phyloP scores from a whole-genome alignment of 2,113 vertebrate genomes.

The Phoenicopterus ruber region DNA sequence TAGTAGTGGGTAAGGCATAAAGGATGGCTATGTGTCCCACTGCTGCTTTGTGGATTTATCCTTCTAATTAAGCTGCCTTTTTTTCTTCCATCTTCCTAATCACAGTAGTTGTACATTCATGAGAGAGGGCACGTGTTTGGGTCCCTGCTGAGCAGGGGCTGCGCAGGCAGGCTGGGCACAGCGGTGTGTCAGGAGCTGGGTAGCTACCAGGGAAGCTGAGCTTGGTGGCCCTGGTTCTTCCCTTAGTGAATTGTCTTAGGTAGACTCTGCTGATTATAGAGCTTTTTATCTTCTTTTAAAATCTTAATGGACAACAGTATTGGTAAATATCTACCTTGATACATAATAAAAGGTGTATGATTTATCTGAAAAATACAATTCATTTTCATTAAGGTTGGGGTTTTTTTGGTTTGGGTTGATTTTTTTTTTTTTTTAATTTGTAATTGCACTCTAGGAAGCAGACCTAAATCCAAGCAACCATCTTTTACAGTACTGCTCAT shows the following conservation, averaged over 20 bases:
- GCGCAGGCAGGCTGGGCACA: not conserved
- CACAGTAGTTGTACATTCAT: not conserved
- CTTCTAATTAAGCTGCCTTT: not conserved
- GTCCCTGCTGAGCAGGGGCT: not conserved
- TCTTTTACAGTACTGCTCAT: not conserved
- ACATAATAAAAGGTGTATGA: not conserved
- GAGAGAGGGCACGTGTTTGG: not conserved
- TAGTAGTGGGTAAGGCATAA: not conserved
- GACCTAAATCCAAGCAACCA: not conserved
- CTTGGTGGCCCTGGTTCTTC: not conserved
- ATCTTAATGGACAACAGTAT: not conserved
- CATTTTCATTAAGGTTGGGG: rapidly evolving
- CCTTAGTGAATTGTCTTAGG: not conserved
- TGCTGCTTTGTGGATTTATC: not conserved
- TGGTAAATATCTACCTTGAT: not conserved
- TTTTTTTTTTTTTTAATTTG: not conserved
- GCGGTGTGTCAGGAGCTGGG: rapidly evolving
- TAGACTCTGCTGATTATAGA: not conserved
- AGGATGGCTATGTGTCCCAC: not conserved
- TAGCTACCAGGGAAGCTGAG: not conserved
- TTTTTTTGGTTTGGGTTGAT: rapidly evolving
- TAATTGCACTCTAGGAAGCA: not conserved
- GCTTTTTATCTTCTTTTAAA: not conserved
- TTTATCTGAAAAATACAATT: not conserved
- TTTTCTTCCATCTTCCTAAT: not conserved